phyloP scores from a whole-genome alignment of 2,113 vertebrate genomes.

The Calidris pugnax region DNA sequence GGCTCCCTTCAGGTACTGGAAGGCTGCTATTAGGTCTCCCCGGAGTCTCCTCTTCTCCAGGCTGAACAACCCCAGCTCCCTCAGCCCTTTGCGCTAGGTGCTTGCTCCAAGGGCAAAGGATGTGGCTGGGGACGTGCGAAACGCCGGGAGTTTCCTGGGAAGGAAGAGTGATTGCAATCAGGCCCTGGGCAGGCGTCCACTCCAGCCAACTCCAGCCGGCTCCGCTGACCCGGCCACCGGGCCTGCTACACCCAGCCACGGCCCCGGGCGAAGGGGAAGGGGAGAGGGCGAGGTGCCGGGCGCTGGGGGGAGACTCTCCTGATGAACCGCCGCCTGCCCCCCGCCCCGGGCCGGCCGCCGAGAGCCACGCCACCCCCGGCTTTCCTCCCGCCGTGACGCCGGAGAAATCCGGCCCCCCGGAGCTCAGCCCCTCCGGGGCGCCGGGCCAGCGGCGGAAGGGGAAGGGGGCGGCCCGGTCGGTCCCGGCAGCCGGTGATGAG shows the following conservation, averaged over 20 bases:
- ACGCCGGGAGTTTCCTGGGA: too few relatives aligned
- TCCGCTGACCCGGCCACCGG: background rate
- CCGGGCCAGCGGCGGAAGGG: background rate
- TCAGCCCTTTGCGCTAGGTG: background rate
- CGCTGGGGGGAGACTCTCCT: too few relatives aligned
- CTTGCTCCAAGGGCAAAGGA: too few relatives aligned
- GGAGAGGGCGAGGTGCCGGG: fast-evolving
- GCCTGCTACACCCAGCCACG: too few relatives aligned
- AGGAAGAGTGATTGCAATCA: fast-evolving
- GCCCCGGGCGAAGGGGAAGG: background rate
- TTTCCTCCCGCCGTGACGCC: background rate
- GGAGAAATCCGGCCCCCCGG: background rate
- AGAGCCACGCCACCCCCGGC: background rate
- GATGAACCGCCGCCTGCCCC: background rate
- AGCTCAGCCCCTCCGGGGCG: background rate
- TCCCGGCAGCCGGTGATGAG: background rate
- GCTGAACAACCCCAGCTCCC: too few relatives aligned
- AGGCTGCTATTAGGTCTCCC: too few relatives aligned
- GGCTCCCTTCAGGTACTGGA: too few relatives aligned
- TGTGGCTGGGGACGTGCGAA: background rate
- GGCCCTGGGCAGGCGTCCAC: background rate
- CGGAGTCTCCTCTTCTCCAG: too few relatives aligned
- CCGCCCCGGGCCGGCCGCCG: background rate
- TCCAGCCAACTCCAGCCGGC: too few relatives aligned
- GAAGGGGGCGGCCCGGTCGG: background rate